Evolutionary conservation across 2,888 invertebrate genomes (phyloP), one percentile per base, ranked within the genome.

Genomic region (Stratiomys singularior): DNA sequence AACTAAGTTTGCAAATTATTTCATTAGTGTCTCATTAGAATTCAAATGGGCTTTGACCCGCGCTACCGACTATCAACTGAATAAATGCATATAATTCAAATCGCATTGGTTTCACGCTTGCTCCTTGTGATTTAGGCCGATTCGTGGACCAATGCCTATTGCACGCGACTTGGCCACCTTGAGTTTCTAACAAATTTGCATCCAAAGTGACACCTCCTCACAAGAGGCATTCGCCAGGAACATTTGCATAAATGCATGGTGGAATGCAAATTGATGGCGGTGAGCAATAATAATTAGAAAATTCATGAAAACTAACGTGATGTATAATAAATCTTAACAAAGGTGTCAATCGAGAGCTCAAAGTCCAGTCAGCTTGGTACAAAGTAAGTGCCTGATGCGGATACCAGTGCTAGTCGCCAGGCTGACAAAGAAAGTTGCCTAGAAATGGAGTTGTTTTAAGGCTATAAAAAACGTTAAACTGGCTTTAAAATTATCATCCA

Each of bases 321-420:
- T 37, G 21, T 11, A 52, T 27, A 72, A 56, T 25, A 18, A 27
- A 69, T 52, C 25, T 25, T 56, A 27, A 72, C 11, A 47, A 47
- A 72, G 71, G 71, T 72, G 71, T 72, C 56, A 72, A 52, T 27
- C 11, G 71, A 56, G 13, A 13, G 71, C 52, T 72, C 71, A 72
- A 72, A 72, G 71, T 72, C 71, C 71, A 27, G 23, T 52, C 71
- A 52, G 15, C 11, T 52, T 52, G 18, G 18, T n/a, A 28, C 15
- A 28, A 3, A 28, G 5, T 37, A 4, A 25, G 37, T 23, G 13
- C 11, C n/a, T n/a, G 15, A 30, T 4, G 4, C 11, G 37, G n/a
- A 11, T 18, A 27, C n/a, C 5, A 13, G 5, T 1, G 4, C 9
- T 30, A 18, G 66, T 37, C 66, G 66, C 37, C 66, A 37, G 2